Evolutionary conservation across 2,797 vertebrate species (phyloP), one percentile per base, ranked within the genome.

Genomic region (Lacerta viridis): DNA sequence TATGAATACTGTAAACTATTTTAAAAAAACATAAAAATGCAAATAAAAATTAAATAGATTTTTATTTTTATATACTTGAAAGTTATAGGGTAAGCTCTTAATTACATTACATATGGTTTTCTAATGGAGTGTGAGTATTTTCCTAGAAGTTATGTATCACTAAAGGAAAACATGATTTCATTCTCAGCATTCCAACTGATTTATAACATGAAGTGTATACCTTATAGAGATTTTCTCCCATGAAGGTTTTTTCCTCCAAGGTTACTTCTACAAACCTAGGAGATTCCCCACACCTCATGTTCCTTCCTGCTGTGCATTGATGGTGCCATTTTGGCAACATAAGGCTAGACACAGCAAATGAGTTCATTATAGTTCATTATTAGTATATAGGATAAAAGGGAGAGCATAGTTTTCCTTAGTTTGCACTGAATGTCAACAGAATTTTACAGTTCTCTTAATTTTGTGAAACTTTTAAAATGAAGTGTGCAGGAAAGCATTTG

Each of bases 11-110:
- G 15, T 18, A 90, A 84, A 83, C 33, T 87, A 81, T 80, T 43
- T 23, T 39, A 39, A 77, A 87, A 92, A 72, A 69, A 88, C 36
- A n/a, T 50, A 41, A 68, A 90, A 9, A 75, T 76, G 8, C 76
- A 84, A 92, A 83, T 84, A 71, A 72, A 86, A 11, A 69, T 36
- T 2, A 29, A 76, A 76, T 43, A 78, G 27, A 18, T 46, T 18
- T n/a, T 20, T 29, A 9, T 43, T 74, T 87, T 80, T 39, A 76
- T 66, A 20, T n/a, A 46, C 84, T 85, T 59, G 8, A 88, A 92
- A 83, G 13, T 2, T 64, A 77, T 2, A 33, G 71, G 4, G 59
- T 64, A 64, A 87, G 41, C 5, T 11, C 0, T 79, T 84, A 15
- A 27, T 84, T 82, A 46, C 10, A 20, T 84, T 43, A 74, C 76